Evolutionary conservation across 2,797 vertebrate genomes (phyloP), one percentile per base, ranked within the genome.

Genomic region (Sitta carolinensis): DNA sequence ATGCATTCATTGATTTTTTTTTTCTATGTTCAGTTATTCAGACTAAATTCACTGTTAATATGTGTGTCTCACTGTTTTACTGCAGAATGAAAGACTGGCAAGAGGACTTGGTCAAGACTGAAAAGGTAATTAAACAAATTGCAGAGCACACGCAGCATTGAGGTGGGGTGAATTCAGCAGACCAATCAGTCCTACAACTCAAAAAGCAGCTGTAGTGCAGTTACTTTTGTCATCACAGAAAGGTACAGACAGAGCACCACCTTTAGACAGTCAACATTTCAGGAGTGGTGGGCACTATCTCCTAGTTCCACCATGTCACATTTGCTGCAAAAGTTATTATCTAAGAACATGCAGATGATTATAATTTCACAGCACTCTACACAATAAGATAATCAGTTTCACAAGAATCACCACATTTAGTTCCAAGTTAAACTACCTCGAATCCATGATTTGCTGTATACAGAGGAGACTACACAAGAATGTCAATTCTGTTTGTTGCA

Each of bases 1-100:
- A 62, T 1, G 6, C 1, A 0, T 40, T 55, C 36, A 64, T 34
- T 64, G 1, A 9, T n/a, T 66, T 77, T 63, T 9, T 5, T 68
- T 72, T 67, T 27, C 19, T 55, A 5, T 16, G 4, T 75, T 62
- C 30, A 66, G n/a, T 6, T 55, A 51, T 51, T 87, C 32, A 25
- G 42, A 23, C 13, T 17, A 21, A 70, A 59, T 4, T 51, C 29
- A 32, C 5, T 43, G 16, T 36, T 52, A 85, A 5, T 14, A 78
- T 43, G 32, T 55, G 26, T 4, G 3, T 84, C 17, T 58, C 47
- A 11, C 11, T 54, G 20, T 32, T 84, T 68, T 26, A 43, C 29
- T 62, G 76, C 36, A 58, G 61, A 73, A 54, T n/a, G 51, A 32
- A 89, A 67, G 25, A 27, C 22, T 55, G 19, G 12, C 20, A 77